Evolutionary conservation across 2,797 vertebrate genomes (phyloP), one percentile per base, ranked within the genome.

Genomic region (Hippopotamyrus pictus): DNA sequence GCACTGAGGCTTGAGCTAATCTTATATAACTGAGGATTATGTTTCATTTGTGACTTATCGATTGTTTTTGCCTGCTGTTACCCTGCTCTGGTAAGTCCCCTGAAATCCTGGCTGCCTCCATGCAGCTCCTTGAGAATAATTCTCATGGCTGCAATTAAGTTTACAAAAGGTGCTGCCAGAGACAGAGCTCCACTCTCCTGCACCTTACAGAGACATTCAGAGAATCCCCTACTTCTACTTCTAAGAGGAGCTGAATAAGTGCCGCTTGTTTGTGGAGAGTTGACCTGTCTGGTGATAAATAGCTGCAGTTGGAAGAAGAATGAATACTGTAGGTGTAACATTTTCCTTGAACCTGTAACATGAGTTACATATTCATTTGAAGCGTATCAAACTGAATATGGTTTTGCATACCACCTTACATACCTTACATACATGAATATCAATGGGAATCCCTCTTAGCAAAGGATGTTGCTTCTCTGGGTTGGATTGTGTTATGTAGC

Each of bases 1-100:
- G 59, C 5, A 17, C 17, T 44, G 17, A 29, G 25, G 50, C 48
- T 79, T 41, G 17, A 54, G 25, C 19, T 86, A 65, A 65, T 50
- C 14, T 65, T 86, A 9, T 22, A 53, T 57, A 73, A 53, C 48
- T 25, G 50, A 73, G 46, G 59, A 86, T 86, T 73, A 54, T 62
- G 48, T 89, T 89, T 89, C 9, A 89, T 46, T 73, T 46, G 57
- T 86, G 44, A 54, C 29, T 25, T 76, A 73, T 53, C 14, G 54
- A 89, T 48, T 69, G 88, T 44, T 48, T 53, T 73, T 50, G 22
- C 48, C n/a, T 51, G 44, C n/a, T 25, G 57, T 50, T 54, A 41
- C 65, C 33, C 37, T 46, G n/a, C 9, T 76, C 33, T 50, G n/a
- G 62, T 65, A 51, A 76, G 19, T 51, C 44, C 65, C 22, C 44